Conservation (phyloP, 1,140 invertebrate species). For the Penaeus vannamei region DNA sequence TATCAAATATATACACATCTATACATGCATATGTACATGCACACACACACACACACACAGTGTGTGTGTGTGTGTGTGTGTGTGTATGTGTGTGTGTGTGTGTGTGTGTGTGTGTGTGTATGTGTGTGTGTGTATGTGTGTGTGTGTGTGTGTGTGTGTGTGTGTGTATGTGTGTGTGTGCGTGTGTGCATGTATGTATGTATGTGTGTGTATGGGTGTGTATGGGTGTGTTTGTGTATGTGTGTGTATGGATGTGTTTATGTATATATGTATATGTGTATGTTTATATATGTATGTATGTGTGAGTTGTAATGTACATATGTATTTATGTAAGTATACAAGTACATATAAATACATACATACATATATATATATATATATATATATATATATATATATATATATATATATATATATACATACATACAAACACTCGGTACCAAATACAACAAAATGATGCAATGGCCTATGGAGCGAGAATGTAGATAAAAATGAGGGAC, state of each 20-base stretch:
- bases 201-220: neutral
- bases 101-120: neutral
- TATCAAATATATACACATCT: no score
- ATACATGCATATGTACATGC: no score
- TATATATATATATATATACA: neutral
- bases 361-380: neutral
- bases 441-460: no score
- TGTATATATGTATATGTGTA: neutral
- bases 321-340: neutral
- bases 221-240: neutral
- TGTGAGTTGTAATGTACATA: neutral
- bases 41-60: neutral
- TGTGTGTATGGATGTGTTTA: neutral
- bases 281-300: neutral
- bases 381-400: conserved; percentile 2
- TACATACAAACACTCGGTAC: neutral
- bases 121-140: neutral
- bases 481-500: no score
- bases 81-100: neutral
- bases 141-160: neutral
- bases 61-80: neutral
- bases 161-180: neutral
- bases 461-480: no score
- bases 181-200: neutral
- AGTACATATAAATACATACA: neutral